Evolutionary conservation across 35 echinoderm and acorn worm species (phyloP), one percentile per base, ranked within the genome.

Genomic region (Lytechinus pictus): DNA sequence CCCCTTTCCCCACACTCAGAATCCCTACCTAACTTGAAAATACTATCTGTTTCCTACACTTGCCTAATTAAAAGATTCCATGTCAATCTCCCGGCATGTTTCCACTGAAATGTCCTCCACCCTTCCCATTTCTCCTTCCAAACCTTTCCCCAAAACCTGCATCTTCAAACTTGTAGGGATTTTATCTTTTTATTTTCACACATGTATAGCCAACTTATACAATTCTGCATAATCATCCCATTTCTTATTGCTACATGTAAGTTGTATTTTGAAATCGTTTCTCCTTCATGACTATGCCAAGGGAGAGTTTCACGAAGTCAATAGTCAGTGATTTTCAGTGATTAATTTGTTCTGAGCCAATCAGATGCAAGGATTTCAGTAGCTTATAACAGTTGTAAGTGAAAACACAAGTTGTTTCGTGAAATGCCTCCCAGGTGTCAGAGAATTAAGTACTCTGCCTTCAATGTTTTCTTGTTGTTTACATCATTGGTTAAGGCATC

Each of bases 21-120:
- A 79, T 79, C 66, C 66, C 66, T 79, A 14, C 66, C 66, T 79
- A 24, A 79, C 14, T 7, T 79, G 66, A 24, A 79, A 79, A 16
- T n/a, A 79, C 16, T 90, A 90, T 90, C 88, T 90, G 29, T 90
- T 90, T 90, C 88, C 28, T 90, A 90, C 88, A 90, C 88, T 54
- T 79, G 52, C 52, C 29, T 90, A 90, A 90, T 90, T 90, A 90
- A 90, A 90, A 54, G 88, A 90, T 90, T 90, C 88, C 88, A 44
- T 90, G 28, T 90, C 88, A 90, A 44, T 8, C 11, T 44, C 88
- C 88, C 88, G 52, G 66, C 66, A 79, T 79, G 66, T 79, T 79
- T 79, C 66, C 66, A 79, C 66, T 79, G 66, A 79, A 79, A n/a
- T 79, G 19, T 44, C 24, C 14, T 52, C 88, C 28, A 33, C 52